A percentile compares a stretch with the other conserved stretches of the same genome.
Conservation (phyloP, 2,113 vertebrate species). For the Chroicocephalus ridibundus region DNA sequence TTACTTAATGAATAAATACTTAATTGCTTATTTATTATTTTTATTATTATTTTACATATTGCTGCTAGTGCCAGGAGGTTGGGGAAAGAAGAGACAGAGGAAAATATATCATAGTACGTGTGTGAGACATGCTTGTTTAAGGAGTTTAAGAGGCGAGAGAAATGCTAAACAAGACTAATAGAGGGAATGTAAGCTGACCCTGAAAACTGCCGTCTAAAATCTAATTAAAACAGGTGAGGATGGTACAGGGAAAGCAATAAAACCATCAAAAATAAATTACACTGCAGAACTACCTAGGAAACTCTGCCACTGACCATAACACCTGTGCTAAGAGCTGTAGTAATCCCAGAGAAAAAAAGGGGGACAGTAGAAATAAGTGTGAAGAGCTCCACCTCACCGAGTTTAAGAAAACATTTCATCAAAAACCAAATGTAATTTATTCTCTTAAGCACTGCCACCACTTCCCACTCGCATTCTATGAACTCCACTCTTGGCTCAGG, state of each 20-base stretch:
- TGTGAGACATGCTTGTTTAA: neutral
- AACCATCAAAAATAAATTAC: neutral
- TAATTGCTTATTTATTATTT: neutral
- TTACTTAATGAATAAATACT: neutral
- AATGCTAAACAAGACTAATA: neutral
- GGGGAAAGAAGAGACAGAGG: neutral
- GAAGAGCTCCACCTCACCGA: neutral
- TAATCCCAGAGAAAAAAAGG: neutral
- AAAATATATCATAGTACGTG: neutral
- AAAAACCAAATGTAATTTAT: neutral
- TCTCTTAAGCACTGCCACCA: neutral
- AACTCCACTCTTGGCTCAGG: neutral
- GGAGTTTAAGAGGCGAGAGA: neutral
- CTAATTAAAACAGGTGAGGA: neutral
- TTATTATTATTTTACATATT: neutral
- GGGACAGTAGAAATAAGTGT: neutral
- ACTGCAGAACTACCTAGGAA: neutral
- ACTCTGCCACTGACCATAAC: neutral
- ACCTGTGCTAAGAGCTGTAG: neutral
- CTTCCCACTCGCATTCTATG: fast-evolving
- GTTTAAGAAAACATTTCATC: neutral
- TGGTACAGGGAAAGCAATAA: neutral
- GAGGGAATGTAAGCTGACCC: neutral
- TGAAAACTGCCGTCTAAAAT: neutral
- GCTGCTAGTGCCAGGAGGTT: neutral